A percentile compares a stretch with the other conserved stretches of the same genome.
These are phyloP conservation scores for Mus spicilegus DNA, from an alignment of 2,113 vertebrate genomes.

Conservation along the genomic window DNA sequence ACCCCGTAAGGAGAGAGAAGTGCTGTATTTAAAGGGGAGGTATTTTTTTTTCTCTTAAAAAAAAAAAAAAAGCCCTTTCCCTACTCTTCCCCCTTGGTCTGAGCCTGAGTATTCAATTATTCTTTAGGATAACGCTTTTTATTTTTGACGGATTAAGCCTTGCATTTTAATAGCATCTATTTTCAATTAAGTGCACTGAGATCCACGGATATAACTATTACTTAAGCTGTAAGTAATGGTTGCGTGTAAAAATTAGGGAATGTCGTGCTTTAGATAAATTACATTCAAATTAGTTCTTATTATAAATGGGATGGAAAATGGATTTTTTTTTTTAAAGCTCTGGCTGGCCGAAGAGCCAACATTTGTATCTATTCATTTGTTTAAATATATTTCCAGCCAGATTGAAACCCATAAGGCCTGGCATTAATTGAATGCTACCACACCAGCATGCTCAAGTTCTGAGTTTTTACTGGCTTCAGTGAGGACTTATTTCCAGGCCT, in stretches of 20 bases:
- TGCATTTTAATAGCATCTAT: slow-evolving; percentile 86
- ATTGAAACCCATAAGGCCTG: slow-evolving; percentile 91
- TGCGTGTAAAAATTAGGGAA: slow-evolving; percentile 88
- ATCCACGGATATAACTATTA: slow-evolving; percentile 87
- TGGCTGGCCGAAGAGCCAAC: slow-evolving; percentile 88
- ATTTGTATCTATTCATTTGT: slow-evolving; percentile 91
- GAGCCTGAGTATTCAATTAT: slow-evolving; percentile 80
- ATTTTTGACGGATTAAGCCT: slow-evolving; percentile 87
- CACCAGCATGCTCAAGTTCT: slow-evolving; percentile 84
- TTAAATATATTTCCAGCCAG: slow-evolving; percentile 91
- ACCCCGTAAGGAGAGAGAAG: slow-evolving; percentile 77
- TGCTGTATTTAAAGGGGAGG: slow-evolving; percentile 76
- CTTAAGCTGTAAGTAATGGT: slow-evolving; percentile 89
- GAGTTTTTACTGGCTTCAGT: slow-evolving; percentile 84
- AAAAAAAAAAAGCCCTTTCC: background rate
- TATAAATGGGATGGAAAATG: slow-evolving; percentile 91
- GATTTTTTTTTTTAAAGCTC: slow-evolving; percentile 88
- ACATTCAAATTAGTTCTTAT: slow-evolving; percentile 90
- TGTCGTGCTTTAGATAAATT: slow-evolving; percentile 89
- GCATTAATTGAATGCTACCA: slow-evolving; percentile 89
- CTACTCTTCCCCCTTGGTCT: slow-evolving; percentile 41
- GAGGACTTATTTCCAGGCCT: slow-evolving; percentile 83
- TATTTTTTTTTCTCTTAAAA: slow-evolving; percentile 49
- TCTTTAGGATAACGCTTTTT: slow-evolving; percentile 85
- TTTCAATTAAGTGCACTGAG: slow-evolving; percentile 88